Conservation (phyloP, 1,140 invertebrate species). For the Octopus sinensis region DNA sequence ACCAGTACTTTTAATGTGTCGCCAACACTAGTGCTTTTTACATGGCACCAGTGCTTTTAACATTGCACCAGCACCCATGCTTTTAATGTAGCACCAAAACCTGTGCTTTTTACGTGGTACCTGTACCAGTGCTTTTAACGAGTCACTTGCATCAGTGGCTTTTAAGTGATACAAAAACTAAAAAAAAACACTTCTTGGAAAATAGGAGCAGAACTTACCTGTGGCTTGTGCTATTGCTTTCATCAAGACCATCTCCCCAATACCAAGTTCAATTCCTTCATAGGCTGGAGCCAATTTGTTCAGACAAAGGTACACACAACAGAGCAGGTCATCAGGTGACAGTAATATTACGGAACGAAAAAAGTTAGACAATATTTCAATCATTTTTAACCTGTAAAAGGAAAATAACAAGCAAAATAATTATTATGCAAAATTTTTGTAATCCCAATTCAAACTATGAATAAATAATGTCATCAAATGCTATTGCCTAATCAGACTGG, state of each 20-base stretch:
- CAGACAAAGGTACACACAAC: conserved; percentile 89
- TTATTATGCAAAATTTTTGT: not conserved
- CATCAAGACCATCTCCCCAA: conserved; percentile 87
- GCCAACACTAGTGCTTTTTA: too few species aligned
- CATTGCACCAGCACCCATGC: too few species aligned
- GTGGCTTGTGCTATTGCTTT: conserved; percentile 93
- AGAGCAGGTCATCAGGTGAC: conserved; percentile 82
- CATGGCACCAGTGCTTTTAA: too few species aligned
- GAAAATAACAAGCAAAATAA: not conserved
- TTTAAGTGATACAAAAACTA: not conserved
- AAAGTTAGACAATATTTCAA: conserved; percentile 91
- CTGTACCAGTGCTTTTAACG: too few species aligned
- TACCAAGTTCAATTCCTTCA: conserved; percentile 80
- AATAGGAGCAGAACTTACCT: conserved; percentile 58
- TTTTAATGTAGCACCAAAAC: too few species aligned
- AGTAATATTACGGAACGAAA: conserved; percentile 87
- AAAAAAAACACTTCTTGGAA: not conserved
- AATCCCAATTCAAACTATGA: not conserved
- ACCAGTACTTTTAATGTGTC: too few species aligned
- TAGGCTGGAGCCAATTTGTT: conserved; percentile 94
- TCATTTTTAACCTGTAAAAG: conserved; percentile 76
- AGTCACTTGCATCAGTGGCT: too few species aligned
- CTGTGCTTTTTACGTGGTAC: too few species aligned
- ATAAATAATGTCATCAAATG: too few species aligned
- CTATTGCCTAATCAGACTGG: too few species aligned